Conservation (phyloP, 2,888 invertebrate species). For the Aricia artaxerxes region DNA sequence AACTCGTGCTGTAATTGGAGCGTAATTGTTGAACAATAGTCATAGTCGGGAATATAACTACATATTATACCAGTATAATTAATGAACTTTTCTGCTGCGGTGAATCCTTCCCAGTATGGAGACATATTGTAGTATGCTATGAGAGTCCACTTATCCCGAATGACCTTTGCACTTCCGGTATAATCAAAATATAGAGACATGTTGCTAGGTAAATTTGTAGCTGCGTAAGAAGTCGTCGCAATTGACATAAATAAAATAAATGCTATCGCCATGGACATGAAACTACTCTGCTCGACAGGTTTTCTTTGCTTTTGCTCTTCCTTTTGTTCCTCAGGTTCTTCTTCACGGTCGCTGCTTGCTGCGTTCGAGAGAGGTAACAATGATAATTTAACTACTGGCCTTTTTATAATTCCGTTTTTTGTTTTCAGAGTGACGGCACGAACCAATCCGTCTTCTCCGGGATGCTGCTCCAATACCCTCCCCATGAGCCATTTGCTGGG, state of each 20-base stretch:
- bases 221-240: not conserved
- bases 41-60: not conserved
- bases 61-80: conserved; percentile 3
- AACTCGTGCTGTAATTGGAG: too few relatives aligned
- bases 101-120: too few relatives aligned
- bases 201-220: conserved; percentile 4
- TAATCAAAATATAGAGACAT: conserved; percentile 28
- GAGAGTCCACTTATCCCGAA: conserved; percentile 31
- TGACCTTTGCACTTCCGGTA: not conserved
- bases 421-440: too few relatives aligned
- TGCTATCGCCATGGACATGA: not conserved
- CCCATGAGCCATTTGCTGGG: too few relatives aligned
- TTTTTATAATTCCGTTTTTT: too few relatives aligned
- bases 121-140: conserved; percentile 11
- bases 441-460: too few relatives aligned
- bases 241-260: conserved; percentile 1
- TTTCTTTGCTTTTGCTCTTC: not conserved
- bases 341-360: not conserved
- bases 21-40: conserved; percentile 9
- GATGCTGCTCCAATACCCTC: too few relatives aligned
- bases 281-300: not conserved
- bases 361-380: not conserved
- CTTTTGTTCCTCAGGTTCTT: not conserved
- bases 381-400: too few relatives aligned
- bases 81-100: too few relatives aligned